Evolutionary conservation across 2,113 vertebrate genomes (phyloP).

Genomic region (Xerus inauris): DNA sequence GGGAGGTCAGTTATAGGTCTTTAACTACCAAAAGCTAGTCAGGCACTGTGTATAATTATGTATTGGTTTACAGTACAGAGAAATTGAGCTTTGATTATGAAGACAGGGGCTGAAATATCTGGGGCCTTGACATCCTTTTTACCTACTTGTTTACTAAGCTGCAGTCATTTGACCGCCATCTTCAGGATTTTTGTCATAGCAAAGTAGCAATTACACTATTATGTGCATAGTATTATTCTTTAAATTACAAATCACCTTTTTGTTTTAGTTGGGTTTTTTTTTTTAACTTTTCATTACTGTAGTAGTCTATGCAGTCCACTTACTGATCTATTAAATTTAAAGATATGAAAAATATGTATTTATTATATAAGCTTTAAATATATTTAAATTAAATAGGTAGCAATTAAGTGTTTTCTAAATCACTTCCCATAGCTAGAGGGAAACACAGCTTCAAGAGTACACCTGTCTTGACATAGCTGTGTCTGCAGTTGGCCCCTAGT

Average conservation of each 20-base stretch:
- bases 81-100: not conserved
- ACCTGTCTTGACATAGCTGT: not conserved
- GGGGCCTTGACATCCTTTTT: not conserved
- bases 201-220: not conserved
- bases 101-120: not conserved
- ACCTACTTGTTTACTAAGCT: not conserved
- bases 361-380: not conserved
- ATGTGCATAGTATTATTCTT: not conserved
- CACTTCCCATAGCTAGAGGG: not conserved
- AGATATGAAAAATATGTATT: not conserved
- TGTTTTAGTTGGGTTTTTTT: not conserved
- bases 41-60: not conserved
- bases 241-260: not conserved
- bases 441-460: not conserved
- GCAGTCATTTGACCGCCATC: not conserved
- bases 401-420: not conserved
- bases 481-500: not conserved
- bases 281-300: not conserved
- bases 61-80: not conserved
- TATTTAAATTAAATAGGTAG: slow-evolving; percentile 19
- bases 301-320: not conserved
- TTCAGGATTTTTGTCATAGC: not conserved
- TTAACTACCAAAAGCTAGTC: not conserved
- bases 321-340: not conserved
- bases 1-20: not conserved